Evolutionary conservation across 2,113 vertebrate genomes (phyloP), one percentile per base, ranked within the genome.

Genomic region (Probosciger aterrimus): DNA sequence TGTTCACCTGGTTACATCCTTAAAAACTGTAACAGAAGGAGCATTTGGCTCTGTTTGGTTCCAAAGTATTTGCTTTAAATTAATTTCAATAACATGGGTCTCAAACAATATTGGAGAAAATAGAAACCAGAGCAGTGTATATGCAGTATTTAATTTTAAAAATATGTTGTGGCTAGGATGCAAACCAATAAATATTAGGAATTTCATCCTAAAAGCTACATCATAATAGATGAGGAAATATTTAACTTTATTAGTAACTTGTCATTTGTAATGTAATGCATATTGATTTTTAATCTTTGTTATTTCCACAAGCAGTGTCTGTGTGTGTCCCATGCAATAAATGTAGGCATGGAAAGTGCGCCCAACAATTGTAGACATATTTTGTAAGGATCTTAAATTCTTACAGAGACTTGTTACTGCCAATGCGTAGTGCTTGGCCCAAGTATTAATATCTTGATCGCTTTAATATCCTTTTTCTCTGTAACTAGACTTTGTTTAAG

Each of bases 401-500:
- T 92, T 71, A 90, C 33, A 57, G 18, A 60, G 41, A 20, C 10
- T 77, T 93, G 37, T 82, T 75, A n/a, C 46, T 93, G 35, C 63
- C 59, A 95, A 49, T 24, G n/a, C 10, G 33, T 37, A 65, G 12
- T 53, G 37, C 41, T 87, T 67, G 37, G 70, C 82, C 44, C 64
- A 50, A 86, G 41, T 50, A 55, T 46, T 90, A 96, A 65, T 46
- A 31, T 80, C 78, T 49, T 82, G 41, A 93, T 92, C 25, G 18
- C 28, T 46, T 15, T 53, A 90, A 62, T 86, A 74, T 27, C 30
- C 37, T 74, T n/a, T 74, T 83, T 80, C 53, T 86, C 67, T 88
- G 25, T 83, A 94, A 94, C 86, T 91, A 93, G 64, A 49, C 30
- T 49, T 76, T 39, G 24, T 60, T 93, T 76, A 88, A 92, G 75